Percentiles rank a stretch among this genome's conserved stretches.
phyloP scores from a whole-genome alignment of 1,140 invertebrate species.

The Sinella curviseta region DNA sequence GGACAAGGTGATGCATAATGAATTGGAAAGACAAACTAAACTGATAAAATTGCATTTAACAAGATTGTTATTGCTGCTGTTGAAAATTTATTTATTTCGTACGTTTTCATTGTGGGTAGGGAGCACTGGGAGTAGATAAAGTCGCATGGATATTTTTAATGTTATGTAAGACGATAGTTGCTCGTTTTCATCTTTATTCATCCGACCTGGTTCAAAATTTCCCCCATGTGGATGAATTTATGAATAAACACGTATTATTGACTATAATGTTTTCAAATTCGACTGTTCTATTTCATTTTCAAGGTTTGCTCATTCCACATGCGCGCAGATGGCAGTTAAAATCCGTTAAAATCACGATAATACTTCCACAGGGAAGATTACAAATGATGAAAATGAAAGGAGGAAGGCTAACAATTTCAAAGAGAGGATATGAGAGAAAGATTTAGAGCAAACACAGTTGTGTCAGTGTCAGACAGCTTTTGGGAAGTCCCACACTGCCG shows the following conservation, averaged over 20 bases:
- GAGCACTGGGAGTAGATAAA: no score
- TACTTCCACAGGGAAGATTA: neutral
- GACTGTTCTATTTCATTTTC: slow-evolving; percentile 9
- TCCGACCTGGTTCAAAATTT: no score
- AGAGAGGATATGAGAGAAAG: neutral
- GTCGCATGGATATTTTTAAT: no score
- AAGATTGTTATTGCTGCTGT: no score
- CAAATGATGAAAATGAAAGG: neutral
- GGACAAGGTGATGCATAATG: no score
- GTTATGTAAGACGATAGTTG: no score
- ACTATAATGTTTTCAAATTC: neutral
- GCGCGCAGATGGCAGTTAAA: neutral
- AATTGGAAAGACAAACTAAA: no score
- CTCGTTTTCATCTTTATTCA: no score
- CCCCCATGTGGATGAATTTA: no score
- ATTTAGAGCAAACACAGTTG: slow-evolving; percentile 19
- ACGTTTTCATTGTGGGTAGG: no score
- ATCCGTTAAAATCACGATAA: neutral
- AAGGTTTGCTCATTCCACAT: slow-evolving; percentile 4
- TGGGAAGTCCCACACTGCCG: neutral
- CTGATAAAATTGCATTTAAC: no score
- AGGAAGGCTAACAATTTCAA: neutral
- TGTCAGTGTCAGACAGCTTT: neutral
- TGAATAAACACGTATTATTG: slow-evolving; percentile 3
- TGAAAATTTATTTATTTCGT: no score